phyloP scores from a whole-genome alignment of 2,797 vertebrate genomes.

The Dipus sagitta region DNA sequence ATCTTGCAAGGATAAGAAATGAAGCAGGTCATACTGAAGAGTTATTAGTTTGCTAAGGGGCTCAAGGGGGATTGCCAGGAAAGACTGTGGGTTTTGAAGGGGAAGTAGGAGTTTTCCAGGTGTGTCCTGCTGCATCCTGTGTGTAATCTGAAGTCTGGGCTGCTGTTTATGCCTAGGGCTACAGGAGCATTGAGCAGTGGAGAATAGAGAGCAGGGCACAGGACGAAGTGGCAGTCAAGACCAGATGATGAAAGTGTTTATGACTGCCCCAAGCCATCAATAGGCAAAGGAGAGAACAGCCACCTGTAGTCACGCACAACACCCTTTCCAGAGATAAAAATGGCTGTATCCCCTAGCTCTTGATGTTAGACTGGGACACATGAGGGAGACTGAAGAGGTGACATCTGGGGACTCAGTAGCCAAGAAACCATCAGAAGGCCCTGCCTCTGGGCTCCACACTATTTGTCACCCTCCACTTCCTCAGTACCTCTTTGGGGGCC shows the following conservation, averaged over 20 bases:
- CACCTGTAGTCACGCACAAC: fast-evolving
- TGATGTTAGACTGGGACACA: neutral
- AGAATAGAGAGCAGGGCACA: fast-evolving
- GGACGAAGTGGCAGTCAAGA: neutral
- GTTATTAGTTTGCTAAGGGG: neutral
- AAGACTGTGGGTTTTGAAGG: neutral
- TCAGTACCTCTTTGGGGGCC: neutral
- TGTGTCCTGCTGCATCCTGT: fast-evolving
- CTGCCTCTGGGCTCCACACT: neutral
- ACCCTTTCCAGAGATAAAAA: neutral
- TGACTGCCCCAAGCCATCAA: neutral
- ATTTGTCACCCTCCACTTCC: neutral
- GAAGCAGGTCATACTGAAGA: neutral
- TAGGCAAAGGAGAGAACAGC: neutral
- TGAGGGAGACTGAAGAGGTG: neutral
- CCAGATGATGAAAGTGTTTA: neutral
- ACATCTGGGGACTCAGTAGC: neutral
- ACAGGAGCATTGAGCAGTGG: neutral
- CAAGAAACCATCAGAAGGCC: neutral
- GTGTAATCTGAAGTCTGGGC: neutral
- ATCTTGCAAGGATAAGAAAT: neutral
- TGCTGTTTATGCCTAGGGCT: neutral
- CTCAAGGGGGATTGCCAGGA: neutral
- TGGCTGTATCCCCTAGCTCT: neutral
- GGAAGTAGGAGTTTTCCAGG: neutral